Percentiles rank a stretch among this genome's conserved stretches.
These are phyloP conservation scores for Camelus dromedarius DNA, from an alignment of 2,113 vertebrate genomes.

Conservation along the genomic window DNA sequence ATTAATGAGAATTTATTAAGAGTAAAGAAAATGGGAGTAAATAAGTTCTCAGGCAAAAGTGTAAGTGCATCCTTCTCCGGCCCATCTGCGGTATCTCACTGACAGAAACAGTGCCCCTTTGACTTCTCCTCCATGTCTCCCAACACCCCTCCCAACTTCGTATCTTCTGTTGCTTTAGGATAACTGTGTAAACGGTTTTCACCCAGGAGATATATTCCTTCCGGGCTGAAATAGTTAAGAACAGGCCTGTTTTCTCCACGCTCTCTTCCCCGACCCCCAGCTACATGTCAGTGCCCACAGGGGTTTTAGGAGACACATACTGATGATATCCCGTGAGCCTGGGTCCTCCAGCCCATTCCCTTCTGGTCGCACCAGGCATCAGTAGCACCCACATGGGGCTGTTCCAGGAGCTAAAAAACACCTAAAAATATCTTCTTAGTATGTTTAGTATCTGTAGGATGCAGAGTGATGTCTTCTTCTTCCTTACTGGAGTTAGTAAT, in stretches of 20 bases:
- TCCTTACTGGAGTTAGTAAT: neutral
- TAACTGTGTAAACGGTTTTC: neutral
- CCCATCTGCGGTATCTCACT: accelerated
- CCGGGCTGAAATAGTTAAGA: neutral
- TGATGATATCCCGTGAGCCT: too few species aligned
- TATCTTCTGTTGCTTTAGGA: too few species aligned
- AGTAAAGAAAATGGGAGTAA: neutral
- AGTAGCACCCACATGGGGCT: neutral
- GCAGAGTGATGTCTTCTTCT: neutral
- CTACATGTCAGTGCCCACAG: accelerated
- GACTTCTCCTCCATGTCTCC: too few species aligned
- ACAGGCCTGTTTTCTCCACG: neutral
- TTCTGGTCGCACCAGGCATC: neutral
- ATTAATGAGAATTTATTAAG: neutral
- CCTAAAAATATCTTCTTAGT: neutral
- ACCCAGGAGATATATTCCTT: neutral
- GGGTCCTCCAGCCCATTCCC: neutral
- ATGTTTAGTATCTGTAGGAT: neutral
- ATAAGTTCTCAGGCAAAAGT: neutral
- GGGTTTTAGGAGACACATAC: neutral
- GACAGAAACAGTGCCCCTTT: accelerated
- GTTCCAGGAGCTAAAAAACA: neutral
- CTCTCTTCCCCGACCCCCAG: neutral
- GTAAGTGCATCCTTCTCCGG: neutral
- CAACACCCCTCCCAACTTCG: neutral